phyloP scores from a whole-genome alignment of 2,113 vertebrate genomes.

The Hypomesus transpacificus region DNA sequence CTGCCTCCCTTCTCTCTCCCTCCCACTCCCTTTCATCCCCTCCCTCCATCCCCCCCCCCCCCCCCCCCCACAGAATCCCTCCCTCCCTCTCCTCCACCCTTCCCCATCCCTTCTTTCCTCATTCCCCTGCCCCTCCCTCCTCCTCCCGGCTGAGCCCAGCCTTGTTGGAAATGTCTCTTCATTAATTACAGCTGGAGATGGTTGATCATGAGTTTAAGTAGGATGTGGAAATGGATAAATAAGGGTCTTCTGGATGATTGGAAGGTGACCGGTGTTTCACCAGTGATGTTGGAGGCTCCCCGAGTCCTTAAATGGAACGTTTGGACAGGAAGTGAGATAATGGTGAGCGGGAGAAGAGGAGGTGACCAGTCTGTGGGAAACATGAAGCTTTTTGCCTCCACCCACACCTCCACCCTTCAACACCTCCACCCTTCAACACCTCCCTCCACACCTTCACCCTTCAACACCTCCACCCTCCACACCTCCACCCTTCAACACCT shows the following conservation, averaged over 20 bases:
- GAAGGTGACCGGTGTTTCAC: too few species aligned
- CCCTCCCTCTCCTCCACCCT: not conserved
- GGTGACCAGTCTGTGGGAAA: not conserved
- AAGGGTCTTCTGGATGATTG: too few species aligned
- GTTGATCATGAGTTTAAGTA: slow-evolving; percentile 7
- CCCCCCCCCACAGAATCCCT: not conserved
- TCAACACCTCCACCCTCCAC: too few species aligned
- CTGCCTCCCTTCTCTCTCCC: slow-evolving; percentile 4
- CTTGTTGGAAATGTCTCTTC: not conserved
- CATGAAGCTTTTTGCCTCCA: not conserved
- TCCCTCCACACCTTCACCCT: not conserved
- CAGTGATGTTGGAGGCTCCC: too few species aligned
- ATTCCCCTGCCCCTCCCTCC: not conserved
- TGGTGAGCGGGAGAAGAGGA: too few species aligned
- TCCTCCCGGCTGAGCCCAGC: not conserved
- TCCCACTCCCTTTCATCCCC: slow-evolving; percentile 4
- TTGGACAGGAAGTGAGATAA: too few species aligned
- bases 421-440: not conserved
- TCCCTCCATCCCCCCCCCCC: slow-evolving; percentile 6
- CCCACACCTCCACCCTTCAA: too few species aligned
- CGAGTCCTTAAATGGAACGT: too few species aligned
- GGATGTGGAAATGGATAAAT: not conserved
- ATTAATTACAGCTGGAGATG: not conserved
- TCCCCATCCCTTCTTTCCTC: not conserved
- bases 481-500: not conserved